These are phyloP conservation scores for Petrocephalus zakoni DNA, from an alignment of 2,113 vertebrate genomes.

Conservation along the genomic window DNA sequence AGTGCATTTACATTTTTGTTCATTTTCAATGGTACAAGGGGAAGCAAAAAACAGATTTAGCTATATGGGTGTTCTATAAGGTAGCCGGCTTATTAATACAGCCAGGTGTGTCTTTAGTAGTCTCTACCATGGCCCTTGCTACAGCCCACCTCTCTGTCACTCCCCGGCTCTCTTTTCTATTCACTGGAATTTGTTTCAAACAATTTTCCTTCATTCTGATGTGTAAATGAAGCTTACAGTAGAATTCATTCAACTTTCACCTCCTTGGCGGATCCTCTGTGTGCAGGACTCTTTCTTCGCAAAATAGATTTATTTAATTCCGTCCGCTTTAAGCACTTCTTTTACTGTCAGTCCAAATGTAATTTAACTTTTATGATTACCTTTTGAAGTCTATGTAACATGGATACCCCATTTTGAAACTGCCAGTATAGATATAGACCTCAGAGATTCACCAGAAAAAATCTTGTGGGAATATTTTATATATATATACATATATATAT, in stretches of 20 bases:
- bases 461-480: too few species aligned
- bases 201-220: conserved; percentile 1
- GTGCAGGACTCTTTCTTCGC: background rate
- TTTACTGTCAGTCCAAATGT: background rate
- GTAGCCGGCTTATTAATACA: background rate
- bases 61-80: background rate
- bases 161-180: background rate
- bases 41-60: background rate
- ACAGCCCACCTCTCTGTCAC: background rate
- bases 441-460: background rate
- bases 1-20: background rate
- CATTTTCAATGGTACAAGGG: background rate
- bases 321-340: background rate
- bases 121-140: background rate
- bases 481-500: too few species aligned
- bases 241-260: background rate
- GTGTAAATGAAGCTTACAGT: background rate
- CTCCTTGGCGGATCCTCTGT: background rate
- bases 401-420: background rate
- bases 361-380: conserved; percentile 10
- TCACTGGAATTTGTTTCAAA: background rate
- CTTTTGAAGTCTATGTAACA: background rate
- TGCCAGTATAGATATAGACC: background rate
- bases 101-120: background rate
- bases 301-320: conserved; percentile 13